Base-by-base conservation (phyloP, 1,140 invertebrate species). In the Panulirus ornatus region DNA sequence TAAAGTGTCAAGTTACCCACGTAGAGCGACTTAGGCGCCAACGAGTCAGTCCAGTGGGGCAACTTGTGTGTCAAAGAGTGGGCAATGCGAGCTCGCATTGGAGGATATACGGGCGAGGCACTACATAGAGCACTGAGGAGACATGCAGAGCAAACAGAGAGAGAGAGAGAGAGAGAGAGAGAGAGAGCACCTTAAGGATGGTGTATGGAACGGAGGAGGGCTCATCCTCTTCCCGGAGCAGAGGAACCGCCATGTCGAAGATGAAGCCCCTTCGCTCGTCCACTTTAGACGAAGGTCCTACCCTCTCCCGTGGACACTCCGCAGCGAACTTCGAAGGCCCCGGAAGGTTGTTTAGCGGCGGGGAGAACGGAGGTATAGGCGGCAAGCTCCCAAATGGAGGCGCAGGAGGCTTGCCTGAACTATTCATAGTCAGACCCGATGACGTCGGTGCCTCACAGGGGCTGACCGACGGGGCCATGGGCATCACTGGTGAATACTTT, bases 191-290 rank as follows among this genome's bases (percentile, higher is more conserved):
- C 85, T 87, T 34, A 22, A 87, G 85, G 34, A 36, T 58, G n/a
- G 85, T 78, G 70, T 87, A 79, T 11, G 85, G 85, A 11, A 87
- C 30, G n/a, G 51, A 66, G 27, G 51, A 87, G 5, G 73, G 85
- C 34, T 86, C 84, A n/a, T 58, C 70, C 42, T 66, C 75, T n/a
- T 87, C 84, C 73, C 34, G 73, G 51, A 79, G 70, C 44, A 87
- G 54, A 14, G 85, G 75, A 30, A 44, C 75, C 30, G 85, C 85
- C 22, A 42, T 11, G 73, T 63, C 44, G 73, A 87, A 87, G 16
- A n/a, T 22, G 73, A 87, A 87, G 34, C 85, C 85, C 1, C 36
- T 47, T 36, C 27, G 34, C 73, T 79, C 47, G 47, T 87, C 73
- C 9, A 44, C 8, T 1, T 66, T 66, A 27, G 58, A n/a, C 58